Evolutionary conservation across 2,888 invertebrate species (phyloP).

Genomic region (Brachypalpus laphriformis): DNA sequence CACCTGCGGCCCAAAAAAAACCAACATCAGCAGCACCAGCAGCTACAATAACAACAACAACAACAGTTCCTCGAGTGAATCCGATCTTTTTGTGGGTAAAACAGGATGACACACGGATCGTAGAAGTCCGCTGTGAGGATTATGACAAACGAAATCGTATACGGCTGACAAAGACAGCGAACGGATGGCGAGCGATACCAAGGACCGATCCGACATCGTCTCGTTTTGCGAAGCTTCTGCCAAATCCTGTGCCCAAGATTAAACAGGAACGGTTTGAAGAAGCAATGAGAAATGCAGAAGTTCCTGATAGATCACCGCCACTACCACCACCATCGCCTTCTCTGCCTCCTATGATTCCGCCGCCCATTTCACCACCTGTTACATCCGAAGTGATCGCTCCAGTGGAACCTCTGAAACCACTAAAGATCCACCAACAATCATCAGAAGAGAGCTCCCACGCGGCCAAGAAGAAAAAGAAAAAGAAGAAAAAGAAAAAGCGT

Average conservation of each 20-base stretch:
- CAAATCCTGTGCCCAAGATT: constrained; percentile 83
- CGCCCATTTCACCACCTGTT: constrained; percentile 26
- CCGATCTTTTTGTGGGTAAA: constrained; percentile 94
- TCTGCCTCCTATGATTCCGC: constrained; percentile 53
- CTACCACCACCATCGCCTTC: constrained; percentile 34
- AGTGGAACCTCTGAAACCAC: constrained; percentile 45
- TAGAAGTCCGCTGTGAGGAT: constrained; percentile 93
- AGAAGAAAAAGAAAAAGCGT: constrained; percentile 75
- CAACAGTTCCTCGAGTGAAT: constrained; percentile 86
- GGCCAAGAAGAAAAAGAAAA: constrained; percentile 75
- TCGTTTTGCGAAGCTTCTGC: constrained; percentile 79
- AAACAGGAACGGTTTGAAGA: constrained; percentile 78
- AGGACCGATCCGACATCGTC: constrained; percentile 85
- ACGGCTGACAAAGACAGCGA: constrained; percentile 90
- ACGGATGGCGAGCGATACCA: constrained; percentile 93
- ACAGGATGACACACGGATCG: constrained; percentile 90
- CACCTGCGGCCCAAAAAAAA: background rate
- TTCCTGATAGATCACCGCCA: constrained; percentile 19
- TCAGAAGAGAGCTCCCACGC: constrained; percentile 26
- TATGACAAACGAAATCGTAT: constrained; percentile 94
- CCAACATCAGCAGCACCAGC: background rate
- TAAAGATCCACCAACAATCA: constrained; percentile 48
- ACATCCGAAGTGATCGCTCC: constrained; percentile 71
- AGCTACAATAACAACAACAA: background rate
- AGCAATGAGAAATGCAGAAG: constrained; percentile 45